Conservation (phyloP, 2,888 invertebrate species). For the Ennomos erosarius region DNA sequence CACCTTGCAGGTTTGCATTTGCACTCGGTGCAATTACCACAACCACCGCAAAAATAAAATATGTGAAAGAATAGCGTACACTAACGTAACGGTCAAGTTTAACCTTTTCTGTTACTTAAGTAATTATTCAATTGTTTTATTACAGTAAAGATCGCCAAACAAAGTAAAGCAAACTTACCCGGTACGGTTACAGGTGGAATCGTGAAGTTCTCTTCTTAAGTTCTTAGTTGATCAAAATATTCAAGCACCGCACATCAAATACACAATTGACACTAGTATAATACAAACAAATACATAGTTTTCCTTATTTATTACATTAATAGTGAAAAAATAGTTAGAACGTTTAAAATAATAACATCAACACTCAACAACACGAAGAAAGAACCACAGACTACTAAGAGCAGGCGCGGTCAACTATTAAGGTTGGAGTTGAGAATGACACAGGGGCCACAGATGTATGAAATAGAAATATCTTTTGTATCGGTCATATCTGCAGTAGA, state of each 20-base stretch:
- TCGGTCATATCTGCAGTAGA: too few relatives aligned
- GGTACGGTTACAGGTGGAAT: constrained; percentile 74
- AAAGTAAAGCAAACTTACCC: constrained; percentile 58
- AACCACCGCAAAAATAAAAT: not conserved
- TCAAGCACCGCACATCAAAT: constrained; percentile 43
- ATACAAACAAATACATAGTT: constrained; percentile 30
- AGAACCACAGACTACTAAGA: too few relatives aligned
- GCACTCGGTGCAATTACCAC: too few relatives aligned
- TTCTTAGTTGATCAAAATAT: constrained; percentile 14
- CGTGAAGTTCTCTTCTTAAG: constrained; percentile 34
- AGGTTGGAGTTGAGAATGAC: too few relatives aligned
- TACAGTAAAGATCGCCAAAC: constrained; percentile 12
- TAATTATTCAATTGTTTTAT: too few relatives aligned
- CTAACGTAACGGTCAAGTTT: constrained; percentile 45
- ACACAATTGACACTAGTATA: constrained; percentile 42
- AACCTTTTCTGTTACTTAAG: too few relatives aligned
- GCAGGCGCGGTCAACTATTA: too few relatives aligned
- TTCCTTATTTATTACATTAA: constrained; percentile 20
- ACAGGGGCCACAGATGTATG: too few relatives aligned
- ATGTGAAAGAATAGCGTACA: constrained; percentile 33
- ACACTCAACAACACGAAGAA: too few relatives aligned
- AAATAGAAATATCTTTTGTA: too few relatives aligned
- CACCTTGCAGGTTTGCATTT: constrained; percentile 66
- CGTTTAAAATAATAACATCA: too few relatives aligned
- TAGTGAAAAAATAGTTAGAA: too few relatives aligned